phyloP scores from a whole-genome alignment of 2,888 invertebrate genomes.

The Scaptomyza cyrtandrae region DNA sequence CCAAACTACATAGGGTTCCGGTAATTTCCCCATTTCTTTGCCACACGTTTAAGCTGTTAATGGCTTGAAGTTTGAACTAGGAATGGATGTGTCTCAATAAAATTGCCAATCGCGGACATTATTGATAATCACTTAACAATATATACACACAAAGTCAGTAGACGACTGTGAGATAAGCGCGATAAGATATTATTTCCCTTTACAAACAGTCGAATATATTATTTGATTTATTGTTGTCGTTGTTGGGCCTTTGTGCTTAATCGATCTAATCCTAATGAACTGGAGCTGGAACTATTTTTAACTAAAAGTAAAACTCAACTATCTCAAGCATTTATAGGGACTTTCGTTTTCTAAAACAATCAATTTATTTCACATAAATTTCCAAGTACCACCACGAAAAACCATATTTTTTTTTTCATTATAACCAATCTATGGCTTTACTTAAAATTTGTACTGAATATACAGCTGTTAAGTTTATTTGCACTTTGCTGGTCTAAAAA shows the following conservation, averaged over 20 bases:
- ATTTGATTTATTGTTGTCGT: neutral
- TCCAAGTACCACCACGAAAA: neutral
- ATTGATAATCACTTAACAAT: slow-evolving; percentile 39
- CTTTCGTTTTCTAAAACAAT: neutral
- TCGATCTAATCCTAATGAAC: slow-evolving; percentile 3
- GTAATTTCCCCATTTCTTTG: slow-evolving; percentile 32
- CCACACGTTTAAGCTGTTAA: slow-evolving; percentile 4
- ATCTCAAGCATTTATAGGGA: neutral
- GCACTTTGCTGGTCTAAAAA: neutral
- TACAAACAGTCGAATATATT: slow-evolving; percentile 4
- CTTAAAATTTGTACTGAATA: neutral
- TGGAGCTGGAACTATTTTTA: neutral
- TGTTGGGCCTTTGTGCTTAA: neutral
- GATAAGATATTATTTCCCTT: slow-evolving; percentile 45
- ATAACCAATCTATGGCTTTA: neutral
- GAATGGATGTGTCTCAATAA: slow-evolving; percentile 34
- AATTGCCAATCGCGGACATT: slow-evolving; percentile 42
- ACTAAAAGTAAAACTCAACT: neutral
- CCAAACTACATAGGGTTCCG: slow-evolving; percentile 44
- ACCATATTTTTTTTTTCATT: neutral
- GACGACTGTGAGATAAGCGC: slow-evolving; percentile 42
- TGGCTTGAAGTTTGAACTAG: slow-evolving; percentile 19
- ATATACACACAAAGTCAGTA: slow-evolving; percentile 13
- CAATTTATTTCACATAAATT: neutral
- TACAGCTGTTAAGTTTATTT: slow-evolving; percentile 18